A percentile compares a stretch with the other conserved stretches of the same genome.
Conservation (phyloP, 2,113 vertebrate species). For the Archilochus colubris region DNA sequence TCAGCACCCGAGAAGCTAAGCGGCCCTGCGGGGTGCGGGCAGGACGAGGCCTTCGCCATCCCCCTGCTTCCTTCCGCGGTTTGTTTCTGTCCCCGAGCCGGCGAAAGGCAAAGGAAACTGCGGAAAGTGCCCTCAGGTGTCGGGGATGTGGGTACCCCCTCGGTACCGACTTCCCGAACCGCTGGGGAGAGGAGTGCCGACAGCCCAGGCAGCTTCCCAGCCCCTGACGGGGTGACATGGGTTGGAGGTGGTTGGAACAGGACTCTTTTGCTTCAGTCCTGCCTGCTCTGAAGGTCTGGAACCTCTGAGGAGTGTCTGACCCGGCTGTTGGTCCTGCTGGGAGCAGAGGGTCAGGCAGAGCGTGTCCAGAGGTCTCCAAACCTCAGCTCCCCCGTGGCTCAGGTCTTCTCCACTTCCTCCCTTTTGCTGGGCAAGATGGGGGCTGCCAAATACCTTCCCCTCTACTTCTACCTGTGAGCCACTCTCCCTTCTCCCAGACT, state of each 20-base stretch:
- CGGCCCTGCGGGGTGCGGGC: background rate
- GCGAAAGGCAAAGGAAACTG: accelerated
- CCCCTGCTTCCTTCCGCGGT: background rate
- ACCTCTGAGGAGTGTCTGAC: background rate
- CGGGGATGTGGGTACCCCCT: accelerated
- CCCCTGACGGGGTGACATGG: accelerated
- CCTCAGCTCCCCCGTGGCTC: background rate
- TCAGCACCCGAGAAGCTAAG: accelerated
- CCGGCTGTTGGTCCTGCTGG: background rate
- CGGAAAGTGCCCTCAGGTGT: background rate
- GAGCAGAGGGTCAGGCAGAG: background rate
- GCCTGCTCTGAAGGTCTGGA: background rate
- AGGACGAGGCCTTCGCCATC: background rate
- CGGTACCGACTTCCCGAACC: accelerated
- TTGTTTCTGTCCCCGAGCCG: background rate
- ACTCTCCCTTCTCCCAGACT: background rate
- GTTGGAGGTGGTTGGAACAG: background rate
- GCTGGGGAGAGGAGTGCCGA: no score
- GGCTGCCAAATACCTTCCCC: background rate
- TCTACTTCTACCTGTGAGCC: accelerated
- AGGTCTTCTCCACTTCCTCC: background rate
- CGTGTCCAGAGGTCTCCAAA: background rate
- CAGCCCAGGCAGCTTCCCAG: background rate
- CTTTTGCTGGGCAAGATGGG: background rate
- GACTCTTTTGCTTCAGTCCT: background rate